phyloP scores from a whole-genome alignment of 1,140 invertebrate species.

The Drosophila varians region DNA sequence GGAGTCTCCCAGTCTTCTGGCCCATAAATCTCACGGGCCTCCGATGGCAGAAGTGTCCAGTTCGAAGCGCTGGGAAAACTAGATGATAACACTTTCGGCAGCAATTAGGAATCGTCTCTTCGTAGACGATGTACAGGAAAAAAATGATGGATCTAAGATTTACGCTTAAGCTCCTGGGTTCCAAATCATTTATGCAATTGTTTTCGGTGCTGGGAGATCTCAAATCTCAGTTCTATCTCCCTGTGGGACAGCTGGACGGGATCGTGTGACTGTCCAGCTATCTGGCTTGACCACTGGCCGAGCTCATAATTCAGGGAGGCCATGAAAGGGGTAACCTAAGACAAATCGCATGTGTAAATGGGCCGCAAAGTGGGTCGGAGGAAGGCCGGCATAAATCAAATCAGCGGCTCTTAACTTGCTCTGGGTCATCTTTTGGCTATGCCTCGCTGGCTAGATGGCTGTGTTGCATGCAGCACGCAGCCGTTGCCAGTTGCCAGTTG shows the following conservation, averaged over 20 bases:
- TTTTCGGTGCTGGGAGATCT: background rate
- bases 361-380: constrained; percentile 39
- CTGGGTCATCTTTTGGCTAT: constrained; percentile 59
- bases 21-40: constrained; percentile 75
- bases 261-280: constrained; percentile 38
- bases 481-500: constrained; percentile 32
- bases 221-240: constrained; percentile 1
- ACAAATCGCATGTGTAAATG: constrained; percentile 44
- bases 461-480: constrained; percentile 63
- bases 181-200: background rate
- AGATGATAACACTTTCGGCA: constrained; percentile 42
- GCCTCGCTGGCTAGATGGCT: constrained; percentile 35
- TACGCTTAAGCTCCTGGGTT: background rate
- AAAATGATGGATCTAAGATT: background rate
- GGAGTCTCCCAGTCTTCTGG: constrained; percentile 3
- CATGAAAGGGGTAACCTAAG: constrained; percentile 25
- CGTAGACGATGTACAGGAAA: constrained; percentile 23
- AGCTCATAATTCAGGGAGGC: constrained; percentile 46
- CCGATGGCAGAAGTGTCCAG: constrained; percentile 64
- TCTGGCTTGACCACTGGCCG: constrained; percentile 32
- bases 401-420: constrained; percentile 16
- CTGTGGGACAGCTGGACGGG: constrained; percentile 35
- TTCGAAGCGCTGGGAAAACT: constrained; percentile 38
- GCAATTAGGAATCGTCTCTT: constrained; percentile 14
- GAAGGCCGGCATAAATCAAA: constrained; percentile 64